A percentile compares a stretch with the other conserved stretches of the same genome.
Conservation (phyloP, 2,113 vertebrate species). For the Oryzias woworae region DNA sequence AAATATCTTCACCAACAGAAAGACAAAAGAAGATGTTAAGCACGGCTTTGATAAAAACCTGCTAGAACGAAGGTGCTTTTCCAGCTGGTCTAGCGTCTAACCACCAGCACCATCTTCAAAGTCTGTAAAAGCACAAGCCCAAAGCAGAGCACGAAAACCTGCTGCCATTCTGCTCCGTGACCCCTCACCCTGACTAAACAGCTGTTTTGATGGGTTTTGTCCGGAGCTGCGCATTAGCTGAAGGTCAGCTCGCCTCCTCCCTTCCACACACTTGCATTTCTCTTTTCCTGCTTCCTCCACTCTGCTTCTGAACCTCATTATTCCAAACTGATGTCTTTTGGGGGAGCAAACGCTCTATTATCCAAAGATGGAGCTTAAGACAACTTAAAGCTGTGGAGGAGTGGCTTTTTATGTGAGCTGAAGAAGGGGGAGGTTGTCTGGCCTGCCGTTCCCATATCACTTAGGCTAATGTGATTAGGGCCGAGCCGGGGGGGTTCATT, state of each 20-base stretch:
- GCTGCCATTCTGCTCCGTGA: conserved; percentile 23
- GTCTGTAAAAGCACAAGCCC: conserved; percentile 15
- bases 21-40: too few species aligned
- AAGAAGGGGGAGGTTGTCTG: conserved; percentile 67
- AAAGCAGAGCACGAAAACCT: conserved; percentile 5
- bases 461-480: conserved; percentile 77
- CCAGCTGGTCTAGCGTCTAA: conserved; percentile 3
- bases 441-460: conserved; percentile 74
- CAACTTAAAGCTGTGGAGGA: conserved; percentile 69
- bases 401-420: conserved; percentile 66
- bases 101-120: conserved; percentile 14
- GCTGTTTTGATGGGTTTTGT: conserved; percentile 58
- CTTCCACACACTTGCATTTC: conserved; percentile 53
- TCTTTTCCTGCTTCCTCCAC: conserved; percentile 51
- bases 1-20: too few species aligned
- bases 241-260: conserved; percentile 49
- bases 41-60: too few species aligned
- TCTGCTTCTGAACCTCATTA: conserved; percentile 69
- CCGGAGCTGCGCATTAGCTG: conserved; percentile 41
- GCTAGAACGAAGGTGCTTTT: background rate
- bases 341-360: conserved; percentile 64
- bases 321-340: conserved; percentile 60
- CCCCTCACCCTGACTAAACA: conserved; percentile 41
- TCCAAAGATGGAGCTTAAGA: conserved; percentile 71
- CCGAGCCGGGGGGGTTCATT: conserved; percentile 53